Evolutionary conservation across 2,113 vertebrate genomes (phyloP), one percentile per base, ranked within the genome.

Genomic region (Apodemus sylvaticus): DNA sequence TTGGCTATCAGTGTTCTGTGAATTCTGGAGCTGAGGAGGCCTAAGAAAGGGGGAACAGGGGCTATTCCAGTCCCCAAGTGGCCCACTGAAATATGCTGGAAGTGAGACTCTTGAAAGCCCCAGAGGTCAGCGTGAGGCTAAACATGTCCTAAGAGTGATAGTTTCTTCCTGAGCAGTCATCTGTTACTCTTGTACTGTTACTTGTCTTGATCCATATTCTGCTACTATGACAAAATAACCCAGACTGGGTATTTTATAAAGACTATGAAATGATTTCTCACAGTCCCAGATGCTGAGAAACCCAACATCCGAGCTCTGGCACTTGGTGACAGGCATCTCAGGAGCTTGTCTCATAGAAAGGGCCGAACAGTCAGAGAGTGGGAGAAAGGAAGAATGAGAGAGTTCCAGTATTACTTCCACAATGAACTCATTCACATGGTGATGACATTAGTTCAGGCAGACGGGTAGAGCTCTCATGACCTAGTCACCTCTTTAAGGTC

Each of bases 11-110:
- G 42, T 53, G 86, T 62, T 55, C 78, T 87, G 29, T 86, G 29
- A n/a, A 71, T 39, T 82, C 79, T 5, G 64, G 86, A 96, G 45
- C 39, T 29, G 20, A 86, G 22, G 34, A 1, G 3, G 16, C 26
- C 26, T 51, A 83, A 81, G 53, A n/a, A 60, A 64, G 29, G 78
- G 10, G 39, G 3, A 22, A 3, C 20, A 58, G n/a, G 76, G 26
- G 45, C 29, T 39, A 66, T 3, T 1, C 10, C 9, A 2, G 39
- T 3, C 17, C 17, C 62, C 36, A 0, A 5, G 7, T 36, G 74
- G 22, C 68, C 88, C 58, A 10, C 62, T 79, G 1, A 6, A 53
- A 55, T 36, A 26, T 16, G 42, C 48, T 93, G 58, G 48, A 77
- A 87, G 20, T 31, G 62, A 90, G 53, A 36, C 5, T 48, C 60